Evolutionary conservation across 2,113 vertebrate genomes (phyloP), one percentile per base, ranked within the genome.

Genomic region (Apeltes quadracus): DNA sequence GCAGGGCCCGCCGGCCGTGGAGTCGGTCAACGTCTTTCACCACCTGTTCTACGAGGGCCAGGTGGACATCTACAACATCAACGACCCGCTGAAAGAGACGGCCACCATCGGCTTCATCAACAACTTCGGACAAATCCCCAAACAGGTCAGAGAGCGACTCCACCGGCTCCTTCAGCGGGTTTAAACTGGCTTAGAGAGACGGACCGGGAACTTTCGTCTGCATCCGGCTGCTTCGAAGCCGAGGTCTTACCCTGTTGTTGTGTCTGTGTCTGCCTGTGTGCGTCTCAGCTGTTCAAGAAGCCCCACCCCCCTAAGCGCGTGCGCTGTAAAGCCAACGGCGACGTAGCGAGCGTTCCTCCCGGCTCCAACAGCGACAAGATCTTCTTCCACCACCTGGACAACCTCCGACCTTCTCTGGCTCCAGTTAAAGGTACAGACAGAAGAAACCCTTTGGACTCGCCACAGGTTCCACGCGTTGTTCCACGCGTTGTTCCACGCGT

Each of bases 21-120:
- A 99, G 87, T 94, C 97, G 1, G 97, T 99, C 8, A 99, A 99
- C 73, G 97, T 99, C 81, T 99, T 99, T 89, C 98, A 99, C 88
- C 98, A 99, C 87, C 96, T 99, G 68, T 99, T 99, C 85, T 99
- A 99, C 62, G 98, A 99, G 89, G 98, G 98, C 2, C 98, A 99
- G 88, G 98, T 99, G 86, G 98, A 99, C 84, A 99, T 99, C 81
- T 99, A 99, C 92, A 99, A 99, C 91, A 99, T 99, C 83, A 99
- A 98, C 27, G 98, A 99, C 90, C 98, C 98, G 0, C 94, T 99
- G 11, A 99, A 99, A 88, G 97, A 99, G 85, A 99, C 97, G 0
- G 98, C 98, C 83, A 99, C 98, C 80, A 99, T 99, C 57, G 98
- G 98, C 63, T 99, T 99, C 90, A 99, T 99, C 90, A 99, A 99